Conservation (phyloP, 2,797 vertebrate genomes). For the Cacajao melanocephalus region DNA sequence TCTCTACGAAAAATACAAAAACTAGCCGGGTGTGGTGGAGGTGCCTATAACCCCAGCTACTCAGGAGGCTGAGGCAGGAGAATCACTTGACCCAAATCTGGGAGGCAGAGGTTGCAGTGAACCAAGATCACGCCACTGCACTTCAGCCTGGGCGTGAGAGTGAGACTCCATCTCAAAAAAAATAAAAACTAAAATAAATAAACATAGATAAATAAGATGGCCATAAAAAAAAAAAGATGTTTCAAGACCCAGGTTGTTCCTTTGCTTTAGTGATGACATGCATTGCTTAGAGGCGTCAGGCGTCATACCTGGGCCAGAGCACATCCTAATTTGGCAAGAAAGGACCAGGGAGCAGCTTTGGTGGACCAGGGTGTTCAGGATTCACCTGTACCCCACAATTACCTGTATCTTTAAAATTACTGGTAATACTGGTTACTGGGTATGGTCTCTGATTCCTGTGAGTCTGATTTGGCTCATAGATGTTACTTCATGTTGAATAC, state of each 20-base stretch:
- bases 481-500: neutral
- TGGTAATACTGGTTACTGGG: neutral
- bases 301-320: neutral
- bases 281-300: neutral
- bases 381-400: neutral
- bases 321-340: neutral
- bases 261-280: neutral
- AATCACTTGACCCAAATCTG: neutral
- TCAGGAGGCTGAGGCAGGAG: neutral
- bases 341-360: neutral
- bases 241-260: neutral
- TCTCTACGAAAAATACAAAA: neutral
- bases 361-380: neutral
- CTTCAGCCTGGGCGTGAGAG: neutral
- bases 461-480: neutral
- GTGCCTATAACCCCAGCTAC: neutral
- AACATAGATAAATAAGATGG: too few relatives aligned
- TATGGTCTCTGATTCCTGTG: neutral
- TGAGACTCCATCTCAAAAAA: neutral
- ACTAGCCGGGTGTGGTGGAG: fast-evolving
- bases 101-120: neutral
- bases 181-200: neutral
- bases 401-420: neutral
- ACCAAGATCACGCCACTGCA: neutral
- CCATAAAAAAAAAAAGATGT: neutral